Evolutionary conservation across 1,140 invertebrate genomes (phyloP).

Genomic region (Atopsyche davidsoni): DNA sequence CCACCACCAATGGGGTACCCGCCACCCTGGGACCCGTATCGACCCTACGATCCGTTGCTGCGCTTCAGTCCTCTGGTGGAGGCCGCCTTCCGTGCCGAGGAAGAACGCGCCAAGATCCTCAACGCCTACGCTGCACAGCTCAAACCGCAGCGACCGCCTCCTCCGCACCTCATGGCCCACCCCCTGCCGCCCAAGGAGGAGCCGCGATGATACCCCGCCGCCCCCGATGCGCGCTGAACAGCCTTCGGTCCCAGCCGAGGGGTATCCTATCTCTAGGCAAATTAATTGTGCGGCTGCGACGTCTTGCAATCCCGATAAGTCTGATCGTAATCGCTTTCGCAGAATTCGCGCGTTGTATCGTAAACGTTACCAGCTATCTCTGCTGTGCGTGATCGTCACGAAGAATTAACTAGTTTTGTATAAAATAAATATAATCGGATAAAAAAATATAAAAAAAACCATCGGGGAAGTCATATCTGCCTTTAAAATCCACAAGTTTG

Average conservation of each 20-base stretch:
- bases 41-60: slow-evolving; percentile 58
- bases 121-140: slow-evolving; percentile 57
- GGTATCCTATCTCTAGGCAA: slow-evolving; percentile 8
- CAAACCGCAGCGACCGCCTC: slow-evolving; percentile 39
- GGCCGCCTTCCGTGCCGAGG: slow-evolving; percentile 63
- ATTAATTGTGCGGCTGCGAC: slow-evolving; percentile 3
- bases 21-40: slow-evolving; percentile 59
- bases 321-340: slow-evolving; percentile 10
- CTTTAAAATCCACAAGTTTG: no score
- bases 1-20: slow-evolving; percentile 53
- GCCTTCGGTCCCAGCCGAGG: slow-evolving; percentile 25
- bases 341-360: slow-evolving; percentile 3
- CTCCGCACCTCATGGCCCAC: slow-evolving; percentile 40
- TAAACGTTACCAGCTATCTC: no score
- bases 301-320: slow-evolving; percentile 11
- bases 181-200: slow-evolving; percentile 43
- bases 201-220: slow-evolving; percentile 47
- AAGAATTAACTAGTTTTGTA: no score
- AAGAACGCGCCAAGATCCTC: slow-evolving; percentile 67
- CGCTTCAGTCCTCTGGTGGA: slow-evolving; percentile 69
- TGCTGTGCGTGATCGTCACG: no score
- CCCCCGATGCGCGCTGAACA: slow-evolving; percentile 18
- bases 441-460: no score
- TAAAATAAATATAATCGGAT: no score
- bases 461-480: no score